These are phyloP conservation scores for Papilio polytes DNA, from an alignment of 1,140 invertebrate species.

Conservation along the genomic window DNA sequence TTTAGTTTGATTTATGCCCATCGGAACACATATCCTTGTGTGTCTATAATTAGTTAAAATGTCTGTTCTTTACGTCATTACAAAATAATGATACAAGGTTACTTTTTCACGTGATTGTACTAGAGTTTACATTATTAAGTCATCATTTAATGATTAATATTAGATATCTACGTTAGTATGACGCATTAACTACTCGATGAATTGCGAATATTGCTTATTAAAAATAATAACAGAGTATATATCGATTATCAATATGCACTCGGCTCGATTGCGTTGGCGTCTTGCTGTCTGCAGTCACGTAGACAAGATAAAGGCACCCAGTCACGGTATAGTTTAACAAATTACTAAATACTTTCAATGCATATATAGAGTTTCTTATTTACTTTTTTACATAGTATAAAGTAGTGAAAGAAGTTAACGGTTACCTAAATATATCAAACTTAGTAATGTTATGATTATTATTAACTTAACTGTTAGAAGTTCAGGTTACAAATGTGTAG, in stretches of 20 bases:
- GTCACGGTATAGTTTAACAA: slow-evolving; percentile 32
- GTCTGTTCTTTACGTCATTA: neutral
- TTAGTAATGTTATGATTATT: too few relatives aligned
- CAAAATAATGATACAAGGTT: neutral
- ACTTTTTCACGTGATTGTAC: neutral
- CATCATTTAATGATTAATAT: neutral
- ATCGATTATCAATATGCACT: slow-evolving; percentile 43
- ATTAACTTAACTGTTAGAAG: too few relatives aligned
- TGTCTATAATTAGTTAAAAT: neutral
- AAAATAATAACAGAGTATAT: slow-evolving; percentile 23
- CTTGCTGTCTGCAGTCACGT: slow-evolving; percentile 63
- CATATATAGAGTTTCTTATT: too few relatives aligned
- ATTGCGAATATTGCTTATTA: slow-evolving; percentile 29
- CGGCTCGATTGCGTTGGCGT: slow-evolving; percentile 53
- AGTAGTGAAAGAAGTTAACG: too few relatives aligned
- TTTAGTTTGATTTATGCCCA: too few relatives aligned
- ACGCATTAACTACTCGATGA: slow-evolving; percentile 4
- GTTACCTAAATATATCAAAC: too few relatives aligned
- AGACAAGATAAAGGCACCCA: slow-evolving; percentile 43
- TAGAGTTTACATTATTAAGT: neutral
- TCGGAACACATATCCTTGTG: neutral
- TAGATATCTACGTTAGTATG: neutral
- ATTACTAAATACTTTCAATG: slow-evolving; percentile 8
- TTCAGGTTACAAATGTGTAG: too few relatives aligned
- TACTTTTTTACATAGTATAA: too few relatives aligned